A percentile compares a stretch with the other conserved stretches of the same genome.
Conservation (phyloP, 64 coral and sea anemone species). For the Montipora sp. region DNA sequence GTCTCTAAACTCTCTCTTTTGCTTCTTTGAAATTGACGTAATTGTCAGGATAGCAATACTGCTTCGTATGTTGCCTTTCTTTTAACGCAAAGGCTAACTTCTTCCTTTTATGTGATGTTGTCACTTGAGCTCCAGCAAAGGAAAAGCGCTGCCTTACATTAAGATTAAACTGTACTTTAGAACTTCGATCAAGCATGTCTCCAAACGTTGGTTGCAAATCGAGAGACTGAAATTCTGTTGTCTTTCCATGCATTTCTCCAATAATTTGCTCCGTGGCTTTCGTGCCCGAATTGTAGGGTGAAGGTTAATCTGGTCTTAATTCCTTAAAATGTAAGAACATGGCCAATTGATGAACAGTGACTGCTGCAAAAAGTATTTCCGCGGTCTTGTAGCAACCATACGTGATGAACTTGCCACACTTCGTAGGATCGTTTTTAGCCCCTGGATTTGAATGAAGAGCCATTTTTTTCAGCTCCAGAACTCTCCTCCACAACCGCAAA, state of each 20-base stretch:
- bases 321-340: constrained; percentile 61
- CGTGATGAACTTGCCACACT: constrained; percentile 39
- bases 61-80: background rate
- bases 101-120: background rate
- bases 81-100: background rate
- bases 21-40: constrained; percentile 30
- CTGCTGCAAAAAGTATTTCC: constrained; percentile 61
- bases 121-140: background rate
- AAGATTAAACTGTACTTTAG: constrained; percentile 61
- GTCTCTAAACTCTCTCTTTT: no score
- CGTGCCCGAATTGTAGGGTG: constrained; percentile 50
- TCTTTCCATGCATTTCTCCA: constrained; percentile 66
- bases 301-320: background rate
- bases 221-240: constrained; percentile 55
- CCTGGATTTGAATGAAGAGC: constrained; percentile 21
- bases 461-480: constrained; percentile 13
- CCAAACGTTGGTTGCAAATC: constrained; percentile 51
- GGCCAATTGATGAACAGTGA: constrained; percentile 50
- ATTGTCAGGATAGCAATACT: constrained; percentile 20
- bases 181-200: constrained; percentile 53
- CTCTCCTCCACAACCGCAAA: constrained; percentile 19
- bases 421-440: constrained; percentile 19
- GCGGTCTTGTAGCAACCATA: constrained; percentile 20
- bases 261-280: constrained; percentile 60
- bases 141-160: constrained; percentile 53